Evolutionary conservation across 92 coral and sea anemone genomes (phyloP).

Genomic region (Chrysogorgia sp.): DNA sequence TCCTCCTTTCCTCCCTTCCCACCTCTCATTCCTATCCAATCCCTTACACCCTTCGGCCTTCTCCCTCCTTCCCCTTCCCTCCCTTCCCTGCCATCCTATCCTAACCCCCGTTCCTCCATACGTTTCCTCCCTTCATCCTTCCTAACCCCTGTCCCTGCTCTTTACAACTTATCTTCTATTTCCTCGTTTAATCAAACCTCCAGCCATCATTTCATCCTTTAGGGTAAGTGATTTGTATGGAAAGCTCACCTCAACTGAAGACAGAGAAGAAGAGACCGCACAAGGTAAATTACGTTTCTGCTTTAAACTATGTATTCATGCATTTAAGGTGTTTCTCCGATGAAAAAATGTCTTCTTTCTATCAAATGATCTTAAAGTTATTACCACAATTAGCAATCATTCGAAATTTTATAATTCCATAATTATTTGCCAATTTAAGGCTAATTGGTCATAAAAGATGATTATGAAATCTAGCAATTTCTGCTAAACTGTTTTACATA

Average conservation of each 20-base stretch:
- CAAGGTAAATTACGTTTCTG: constrained; percentile 16
- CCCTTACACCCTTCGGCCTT: too few relatives aligned
- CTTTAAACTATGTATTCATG: neutral
- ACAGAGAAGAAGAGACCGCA: constrained; percentile 72
- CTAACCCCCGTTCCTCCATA: neutral
- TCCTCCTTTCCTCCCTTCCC: too few relatives aligned
- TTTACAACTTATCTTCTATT: neutral
- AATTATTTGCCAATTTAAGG: too few relatives aligned
- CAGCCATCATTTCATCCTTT: neutral
- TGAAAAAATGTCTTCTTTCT: too few relatives aligned
- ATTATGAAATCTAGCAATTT: too few relatives aligned
- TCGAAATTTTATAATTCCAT: too few relatives aligned
- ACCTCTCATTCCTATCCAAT: too few relatives aligned
- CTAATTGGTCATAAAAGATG: too few relatives aligned
- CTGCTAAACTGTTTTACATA: too few relatives aligned
- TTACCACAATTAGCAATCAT: too few relatives aligned
- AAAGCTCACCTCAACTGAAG: constrained; percentile 56
- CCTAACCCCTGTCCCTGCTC: neutral
- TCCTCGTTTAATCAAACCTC: neutral
- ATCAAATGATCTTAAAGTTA: too few relatives aligned
- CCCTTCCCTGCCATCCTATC: neutral
- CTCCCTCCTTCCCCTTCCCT: neutral
- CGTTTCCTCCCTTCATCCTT: neutral
- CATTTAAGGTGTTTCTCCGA: neutral
- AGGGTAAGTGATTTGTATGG: constrained; percentile 99